These are phyloP conservation scores for Mactromeris polynyma DNA, from an alignment of 2,888 invertebrate genomes.

Conservation along the genomic window DNA sequence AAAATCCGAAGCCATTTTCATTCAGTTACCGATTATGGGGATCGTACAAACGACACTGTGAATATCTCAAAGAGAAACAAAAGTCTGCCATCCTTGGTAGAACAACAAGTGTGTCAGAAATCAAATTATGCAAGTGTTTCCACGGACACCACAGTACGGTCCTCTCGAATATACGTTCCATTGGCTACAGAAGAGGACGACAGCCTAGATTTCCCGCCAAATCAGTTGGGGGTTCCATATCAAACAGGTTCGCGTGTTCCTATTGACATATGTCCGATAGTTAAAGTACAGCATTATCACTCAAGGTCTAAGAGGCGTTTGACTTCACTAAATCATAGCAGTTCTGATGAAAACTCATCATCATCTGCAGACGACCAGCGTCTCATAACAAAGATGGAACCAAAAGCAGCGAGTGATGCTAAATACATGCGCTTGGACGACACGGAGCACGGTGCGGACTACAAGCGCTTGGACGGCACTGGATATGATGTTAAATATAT, in stretches of 20 bases:
- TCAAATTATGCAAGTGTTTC: constrained; percentile 52
- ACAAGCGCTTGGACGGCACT: neutral
- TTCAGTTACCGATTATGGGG: constrained; percentile 65
- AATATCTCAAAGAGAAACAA: constrained; percentile 64
- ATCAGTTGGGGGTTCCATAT: constrained; percentile 50
- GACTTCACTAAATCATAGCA: constrained; percentile 60
- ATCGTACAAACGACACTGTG: constrained; percentile 43
- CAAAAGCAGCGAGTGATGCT: constrained; percentile 39
- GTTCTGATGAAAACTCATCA: constrained; percentile 53
- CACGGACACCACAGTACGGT: neutral
- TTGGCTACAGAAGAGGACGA: constrained; percentile 53
- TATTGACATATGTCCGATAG: constrained; percentile 68
- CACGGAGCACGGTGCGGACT: constrained; percentile 11
- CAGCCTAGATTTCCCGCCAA: constrained; percentile 38
- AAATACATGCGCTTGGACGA: constrained; percentile 56
- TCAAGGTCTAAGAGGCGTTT: constrained; percentile 63
- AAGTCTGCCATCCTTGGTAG: constrained; percentile 64
- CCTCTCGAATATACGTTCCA: constrained; percentile 40
- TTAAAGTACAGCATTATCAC: constrained; percentile 70
- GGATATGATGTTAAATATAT: neutral
- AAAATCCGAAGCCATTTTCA: constrained; percentile 64
- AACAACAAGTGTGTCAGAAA: constrained; percentile 47
- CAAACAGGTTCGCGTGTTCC: constrained; percentile 61
- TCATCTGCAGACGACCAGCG: constrained; percentile 54
- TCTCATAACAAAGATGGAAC: constrained; percentile 14